Evolutionary conservation across 2,113 vertebrate genomes (phyloP).

Genomic region (Serilophus lunatus): DNA sequence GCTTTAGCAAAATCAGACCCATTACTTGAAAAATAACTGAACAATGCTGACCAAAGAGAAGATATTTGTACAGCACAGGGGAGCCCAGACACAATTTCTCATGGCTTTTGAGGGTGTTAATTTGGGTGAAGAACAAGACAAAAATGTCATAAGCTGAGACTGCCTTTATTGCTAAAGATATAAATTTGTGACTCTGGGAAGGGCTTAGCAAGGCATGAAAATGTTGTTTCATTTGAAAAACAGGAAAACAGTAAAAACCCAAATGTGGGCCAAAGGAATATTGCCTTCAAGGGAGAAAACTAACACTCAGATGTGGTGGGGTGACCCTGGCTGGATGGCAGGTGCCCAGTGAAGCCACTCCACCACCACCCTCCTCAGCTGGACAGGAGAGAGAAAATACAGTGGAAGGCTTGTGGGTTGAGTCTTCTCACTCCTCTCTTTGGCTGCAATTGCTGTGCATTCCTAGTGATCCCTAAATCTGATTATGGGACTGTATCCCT

Average conservation of each 20-base stretch:
- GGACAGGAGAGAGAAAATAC: background rate
- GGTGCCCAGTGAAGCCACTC: too few relatives aligned
- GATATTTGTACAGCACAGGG: background rate
- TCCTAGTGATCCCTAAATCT: background rate
- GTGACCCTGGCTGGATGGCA: too few relatives aligned
- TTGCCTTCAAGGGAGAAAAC: background rate
- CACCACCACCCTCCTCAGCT: background rate
- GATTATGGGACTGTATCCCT: background rate
- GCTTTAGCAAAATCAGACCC: background rate
- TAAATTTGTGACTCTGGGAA: background rate
- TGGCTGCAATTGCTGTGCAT: background rate
- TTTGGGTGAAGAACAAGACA: background rate
- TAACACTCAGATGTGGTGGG: background rate
- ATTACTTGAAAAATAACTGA: background rate
- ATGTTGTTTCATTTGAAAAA: background rate
- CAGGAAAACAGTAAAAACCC: background rate
- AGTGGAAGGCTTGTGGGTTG: background rate
- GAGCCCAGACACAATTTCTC: background rate
- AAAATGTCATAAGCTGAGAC: background rate
- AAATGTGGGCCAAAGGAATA: background rate
- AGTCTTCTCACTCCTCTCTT: background rate
- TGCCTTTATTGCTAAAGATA: background rate
- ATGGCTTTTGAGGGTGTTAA: background rate
- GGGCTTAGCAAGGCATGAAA: background rate
- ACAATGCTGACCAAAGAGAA: background rate